Conservation (phyloP, 2,888 invertebrate species). For the Chrysodeixis includens region DNA sequence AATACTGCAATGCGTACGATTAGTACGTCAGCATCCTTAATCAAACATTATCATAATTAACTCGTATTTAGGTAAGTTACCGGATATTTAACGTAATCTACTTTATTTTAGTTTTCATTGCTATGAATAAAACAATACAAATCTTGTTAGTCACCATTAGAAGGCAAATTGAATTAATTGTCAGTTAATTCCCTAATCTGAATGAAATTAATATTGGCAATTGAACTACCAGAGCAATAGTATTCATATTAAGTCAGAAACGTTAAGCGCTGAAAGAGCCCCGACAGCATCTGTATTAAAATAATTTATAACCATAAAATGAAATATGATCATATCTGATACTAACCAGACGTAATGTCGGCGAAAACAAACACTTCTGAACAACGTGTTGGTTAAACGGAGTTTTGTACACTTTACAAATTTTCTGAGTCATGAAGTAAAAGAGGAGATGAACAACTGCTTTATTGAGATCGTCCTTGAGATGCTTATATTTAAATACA, state of each 20-base stretch:
- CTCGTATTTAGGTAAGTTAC: conserved; percentile 18
- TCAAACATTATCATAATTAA: conserved; percentile 37
- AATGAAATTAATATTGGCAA: neutral
- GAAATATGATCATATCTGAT: conserved; percentile 56
- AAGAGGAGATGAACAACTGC: conserved; percentile 18
- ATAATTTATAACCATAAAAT: conserved; percentile 54
- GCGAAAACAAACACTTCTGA: conserved; percentile 57
- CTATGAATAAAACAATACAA: neutral
- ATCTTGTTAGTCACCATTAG: neutral
- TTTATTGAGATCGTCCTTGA: neutral
- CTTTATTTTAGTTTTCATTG: conserved; percentile 1
- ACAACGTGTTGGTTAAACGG: conserved; percentile 31
- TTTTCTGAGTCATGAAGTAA: conserved; percentile 37
- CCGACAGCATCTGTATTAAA: conserved; percentile 37
- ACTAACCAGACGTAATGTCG: conserved; percentile 57
- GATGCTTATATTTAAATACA: neutral
- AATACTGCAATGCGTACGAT: conserved; percentile 24
- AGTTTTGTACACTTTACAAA: conserved; percentile 26
- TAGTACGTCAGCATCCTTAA: conserved; percentile 28
- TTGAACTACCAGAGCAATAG: neutral
- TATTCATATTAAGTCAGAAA: neutral
- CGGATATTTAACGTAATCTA: conserved; percentile 14
- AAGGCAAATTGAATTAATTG: neutral
- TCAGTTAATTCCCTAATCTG: too few species aligned
- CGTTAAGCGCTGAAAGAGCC: conserved; percentile 9